Evolutionary conservation across 2,113 vertebrate genomes (phyloP).

Genomic region (Phalacrocorax brasilianus): DNA sequence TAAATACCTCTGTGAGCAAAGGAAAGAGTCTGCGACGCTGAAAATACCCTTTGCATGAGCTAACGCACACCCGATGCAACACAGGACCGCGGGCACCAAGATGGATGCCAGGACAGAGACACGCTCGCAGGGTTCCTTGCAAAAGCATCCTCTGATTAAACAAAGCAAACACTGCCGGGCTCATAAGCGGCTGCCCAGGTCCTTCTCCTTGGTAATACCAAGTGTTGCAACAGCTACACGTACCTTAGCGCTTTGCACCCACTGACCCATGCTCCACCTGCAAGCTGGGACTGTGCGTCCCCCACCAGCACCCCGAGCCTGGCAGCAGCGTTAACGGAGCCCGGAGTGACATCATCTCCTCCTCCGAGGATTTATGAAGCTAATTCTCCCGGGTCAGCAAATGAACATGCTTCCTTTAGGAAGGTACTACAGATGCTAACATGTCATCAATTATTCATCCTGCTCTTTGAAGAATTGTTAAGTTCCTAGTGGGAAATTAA

Average conservation of each 20-base stretch:
- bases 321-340: neutral
- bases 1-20: neutral
- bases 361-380: neutral
- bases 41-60: neutral
- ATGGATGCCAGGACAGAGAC: accelerated
- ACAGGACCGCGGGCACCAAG: accelerated
- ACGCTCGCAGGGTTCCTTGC: accelerated
- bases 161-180: accelerated
- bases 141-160: neutral
- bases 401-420: neutral
- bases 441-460: slow-evolving; percentile 36
- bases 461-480: neutral
- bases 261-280: neutral
- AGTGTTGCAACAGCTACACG: accelerated
- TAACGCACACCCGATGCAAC: too few relatives aligned
- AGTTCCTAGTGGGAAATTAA: slow-evolving; percentile 26
- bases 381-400: neutral
- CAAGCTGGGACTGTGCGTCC: neutral
- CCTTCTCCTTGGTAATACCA: accelerated
- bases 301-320: neutral
- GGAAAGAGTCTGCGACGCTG: too few relatives aligned
- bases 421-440: neutral
- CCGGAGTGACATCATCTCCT: neutral
- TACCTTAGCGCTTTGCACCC: neutral
- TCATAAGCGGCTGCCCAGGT: neutral